Evolutionary conservation across 35 echinoderm and acorn worm genomes (phyloP), one percentile per base, ranked within the genome.

Genomic region (Heliocidaris erythrogramma): DNA sequence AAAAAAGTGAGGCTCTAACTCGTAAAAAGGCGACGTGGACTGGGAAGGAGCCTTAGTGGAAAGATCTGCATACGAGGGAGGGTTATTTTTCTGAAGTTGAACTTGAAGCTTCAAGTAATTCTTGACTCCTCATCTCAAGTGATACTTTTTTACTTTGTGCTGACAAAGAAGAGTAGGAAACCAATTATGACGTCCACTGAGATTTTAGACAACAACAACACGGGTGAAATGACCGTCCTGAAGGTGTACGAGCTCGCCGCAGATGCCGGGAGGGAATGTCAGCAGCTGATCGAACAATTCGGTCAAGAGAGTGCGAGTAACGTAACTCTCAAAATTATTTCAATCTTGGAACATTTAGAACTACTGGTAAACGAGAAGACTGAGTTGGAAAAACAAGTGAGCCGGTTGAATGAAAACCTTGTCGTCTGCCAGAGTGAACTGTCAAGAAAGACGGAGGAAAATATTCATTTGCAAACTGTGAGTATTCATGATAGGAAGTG

Each of bases 311-410:
- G 88, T 31, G 94, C 90, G 30, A 90, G 56, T 13, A 90, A 65
- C 21, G 47, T 95, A 10, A 95, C 90, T 27, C 88, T 90, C 11
- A 95, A 95, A 53, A 90, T 95, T 14, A 65, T 95, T 35, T 65
- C 86, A 1, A 90, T 95, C 47, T 56, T 95, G 29, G 94, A 95
- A 85, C 94, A 95, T 31, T 88, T 95, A 88, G 94, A 95, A 69
- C 18, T 47, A 30, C 85, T 88, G 5, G 88, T 95, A 31, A 95
- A 95, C 18, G 53, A 59, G 50, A 88, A 90, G 49, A 88, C 88
- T 11, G 90, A 95, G 5, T 32, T 61, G 4, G 90, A 91, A 49
- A 60, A 69, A 21, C 30, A 95, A 69, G 86, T 95, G 10, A 49
- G 48, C 48, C 50, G 60, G 24, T 17, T 95, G 94, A 88, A 95